Base-by-base conservation (phyloP, 2,888 invertebrate species). In the Alsophila aescularia region DNA sequence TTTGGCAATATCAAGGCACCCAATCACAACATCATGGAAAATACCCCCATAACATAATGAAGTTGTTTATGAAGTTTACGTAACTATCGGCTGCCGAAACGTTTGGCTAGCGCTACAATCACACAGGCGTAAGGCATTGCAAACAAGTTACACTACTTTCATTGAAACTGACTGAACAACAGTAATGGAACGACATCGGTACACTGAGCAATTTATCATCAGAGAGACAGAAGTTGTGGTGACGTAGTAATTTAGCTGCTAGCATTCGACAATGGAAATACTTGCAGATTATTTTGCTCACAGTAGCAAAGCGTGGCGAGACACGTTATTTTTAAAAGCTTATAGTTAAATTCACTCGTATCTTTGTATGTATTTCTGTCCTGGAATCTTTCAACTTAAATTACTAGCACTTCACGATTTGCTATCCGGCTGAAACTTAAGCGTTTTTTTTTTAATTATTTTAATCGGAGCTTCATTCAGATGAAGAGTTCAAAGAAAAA, bases 71-170 rank as follows among this genome's bases (percentile, higher is more conserved):
- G 32, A 34, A 47, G 40, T 41, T 53, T 53, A 53, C 36, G 47
- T 53, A 53, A 53, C 29, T 31, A 41, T 47, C 45, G 12, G 18
- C 31, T 10, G 35, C 41, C 40, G 18, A 53, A 47, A 47, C 41
- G 47, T 29, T 47, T 24, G 15, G 21, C 18, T 14, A 39, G 40
- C 44, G 45, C 47, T 35, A 45, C 52, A 39, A 40, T 41, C 52
- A 34, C 41, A 47, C 14, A 31, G 36, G 47, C 41, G 47, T 36
- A 47, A 43, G 42, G 18, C 37, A 40, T 43, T 31, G 55, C 55
- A 51, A 67, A 72, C 72, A 56, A 62, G 68, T 67, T 60, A 58
- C 48, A 60, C 67, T 69, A 74, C 74, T 76, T 73, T 75, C 77
- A 70, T 71, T 73, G 63, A 60, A 64, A 70, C 64, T n/a, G n/a